phyloP scores from a whole-genome alignment of 2,797 vertebrate genomes.

The Sebastes hubbsi region DNA sequence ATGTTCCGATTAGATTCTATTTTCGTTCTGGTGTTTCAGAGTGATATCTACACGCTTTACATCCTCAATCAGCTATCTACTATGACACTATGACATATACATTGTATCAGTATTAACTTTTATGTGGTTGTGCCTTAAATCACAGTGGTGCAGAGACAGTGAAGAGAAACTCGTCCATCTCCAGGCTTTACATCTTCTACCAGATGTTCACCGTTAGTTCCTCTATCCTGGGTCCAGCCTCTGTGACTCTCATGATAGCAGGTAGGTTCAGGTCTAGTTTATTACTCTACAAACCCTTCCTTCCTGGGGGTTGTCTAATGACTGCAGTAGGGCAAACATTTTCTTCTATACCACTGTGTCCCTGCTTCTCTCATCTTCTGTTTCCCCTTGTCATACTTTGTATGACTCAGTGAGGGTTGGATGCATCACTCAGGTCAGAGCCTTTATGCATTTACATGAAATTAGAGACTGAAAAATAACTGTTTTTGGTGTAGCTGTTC shows the following conservation, averaged over 20 bases:
- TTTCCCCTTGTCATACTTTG: neutral
- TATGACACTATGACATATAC: no score
- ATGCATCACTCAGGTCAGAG: neutral
- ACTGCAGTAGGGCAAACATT: neutral
- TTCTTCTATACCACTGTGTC: neutral
- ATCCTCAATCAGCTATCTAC: neutral
- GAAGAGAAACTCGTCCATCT: constrained; percentile 84
- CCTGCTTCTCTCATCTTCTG: neutral
- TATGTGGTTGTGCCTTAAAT: constrained; percentile 27
- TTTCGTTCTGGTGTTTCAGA: neutral
- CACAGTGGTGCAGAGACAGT: constrained; percentile 74
- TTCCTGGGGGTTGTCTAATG: neutral
- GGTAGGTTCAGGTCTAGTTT: constrained; percentile 59
- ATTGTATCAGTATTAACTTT: neutral
- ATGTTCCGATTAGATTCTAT: neutral
- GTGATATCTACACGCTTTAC: neutral
- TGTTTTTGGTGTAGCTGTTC: neutral
- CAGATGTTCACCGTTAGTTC: constrained; percentile 83
- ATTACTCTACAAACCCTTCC: neutral
- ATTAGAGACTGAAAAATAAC: neutral
- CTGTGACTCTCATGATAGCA: constrained; percentile 87
- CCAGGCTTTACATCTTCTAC: constrained; percentile 81
- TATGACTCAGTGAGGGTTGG: neutral
- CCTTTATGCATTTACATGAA: neutral
- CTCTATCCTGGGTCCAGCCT: constrained; percentile 87